These are phyloP conservation scores for Calyptommatus sinebrachiatus DNA, from an alignment of 2,113 vertebrate genomes.

Conservation along the genomic window DNA sequence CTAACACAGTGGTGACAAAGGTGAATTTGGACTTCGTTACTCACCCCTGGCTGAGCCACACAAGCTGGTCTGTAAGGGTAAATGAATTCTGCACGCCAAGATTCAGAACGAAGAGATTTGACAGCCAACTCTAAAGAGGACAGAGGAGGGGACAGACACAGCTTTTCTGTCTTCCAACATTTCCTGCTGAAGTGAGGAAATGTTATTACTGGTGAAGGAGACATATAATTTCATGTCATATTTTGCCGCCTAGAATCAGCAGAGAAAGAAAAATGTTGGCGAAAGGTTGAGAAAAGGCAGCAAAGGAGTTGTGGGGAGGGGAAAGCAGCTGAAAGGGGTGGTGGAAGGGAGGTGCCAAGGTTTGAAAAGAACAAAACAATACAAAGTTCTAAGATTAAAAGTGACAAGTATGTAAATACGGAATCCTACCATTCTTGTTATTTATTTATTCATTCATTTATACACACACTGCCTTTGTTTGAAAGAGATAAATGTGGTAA, in stretches of 20 bases:
- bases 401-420: too few species aligned
- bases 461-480: too few species aligned
- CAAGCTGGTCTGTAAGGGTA: fast-evolving
- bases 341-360: neutral
- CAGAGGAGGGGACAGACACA: neutral
- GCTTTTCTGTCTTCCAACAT: fast-evolving
- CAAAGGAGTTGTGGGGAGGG: slow-evolving; percentile 5
- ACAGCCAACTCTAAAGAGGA: neutral
- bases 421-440: too few species aligned
- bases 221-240: slow-evolving; percentile 38
- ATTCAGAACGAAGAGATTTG: fast-evolving
- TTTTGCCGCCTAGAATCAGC: slow-evolving; percentile 27
- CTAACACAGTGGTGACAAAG: slow-evolving; percentile 5
- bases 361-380: too few species aligned
- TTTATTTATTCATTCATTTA: too few species aligned
- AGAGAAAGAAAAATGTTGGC: neutral
- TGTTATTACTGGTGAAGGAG: neutral
- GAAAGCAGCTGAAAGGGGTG: slow-evolving; percentile 17
- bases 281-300: slow-evolving; percentile 24
- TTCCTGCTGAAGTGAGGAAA: neutral
- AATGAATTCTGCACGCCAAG: fast-evolving
- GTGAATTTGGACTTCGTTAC: fast-evolving
- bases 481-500: too few species aligned
- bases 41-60: neutral
- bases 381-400: too few species aligned